These are phyloP conservation scores for Clarias magur DNA, from an alignment of 2,113 vertebrate genomes.

Conservation along the genomic window DNA sequence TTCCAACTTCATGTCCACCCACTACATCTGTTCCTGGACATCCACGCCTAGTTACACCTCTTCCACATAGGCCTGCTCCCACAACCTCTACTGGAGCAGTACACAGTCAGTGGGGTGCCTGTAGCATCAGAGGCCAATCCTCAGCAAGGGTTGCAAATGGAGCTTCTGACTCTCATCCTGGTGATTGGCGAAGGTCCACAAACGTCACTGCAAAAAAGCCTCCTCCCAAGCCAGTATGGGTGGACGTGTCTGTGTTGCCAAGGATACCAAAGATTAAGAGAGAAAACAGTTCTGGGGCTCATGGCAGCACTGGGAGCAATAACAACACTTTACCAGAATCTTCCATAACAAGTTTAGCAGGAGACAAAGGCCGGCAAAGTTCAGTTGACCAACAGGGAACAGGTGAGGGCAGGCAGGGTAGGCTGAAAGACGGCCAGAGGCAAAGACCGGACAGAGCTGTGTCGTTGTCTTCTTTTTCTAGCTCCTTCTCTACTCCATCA, in stretches of 20 bases:
- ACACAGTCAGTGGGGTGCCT: slow-evolving; percentile 47
- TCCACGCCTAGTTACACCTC: slow-evolving; percentile 57
- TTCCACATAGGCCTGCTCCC: slow-evolving; percentile 59
- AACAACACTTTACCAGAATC: slow-evolving; percentile 70
- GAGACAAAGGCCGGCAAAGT: slow-evolving; percentile 74
- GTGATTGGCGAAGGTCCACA: slow-evolving; percentile 46
- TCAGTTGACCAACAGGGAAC: slow-evolving; percentile 63
- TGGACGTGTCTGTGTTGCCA: slow-evolving; percentile 84
- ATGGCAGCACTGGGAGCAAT: slow-evolving; percentile 45
- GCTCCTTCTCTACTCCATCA: slow-evolving; percentile 54
- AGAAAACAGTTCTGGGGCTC: slow-evolving; percentile 57
- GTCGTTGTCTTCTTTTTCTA: slow-evolving; percentile 66
- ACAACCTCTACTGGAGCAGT: slow-evolving; percentile 47
- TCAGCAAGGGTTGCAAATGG: slow-evolving; percentile 5
- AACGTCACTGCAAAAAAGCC: slow-evolving; percentile 59
- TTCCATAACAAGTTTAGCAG: slow-evolving; percentile 81
- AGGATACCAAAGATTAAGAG: slow-evolving; percentile 92
- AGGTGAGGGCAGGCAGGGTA: slow-evolving; percentile 52
- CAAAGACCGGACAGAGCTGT: slow-evolving; percentile 53
- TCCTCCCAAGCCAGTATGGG: slow-evolving; percentile 73
- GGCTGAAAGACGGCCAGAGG: slow-evolving; percentile 62
- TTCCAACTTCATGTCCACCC: slow-evolving; percentile 29
- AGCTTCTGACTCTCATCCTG: slow-evolving; percentile 51
- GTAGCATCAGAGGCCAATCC: slow-evolving; percentile 52
- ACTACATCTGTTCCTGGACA: slow-evolving; percentile 43